Base-by-base conservation (phyloP, 2,113 vertebrate genomes). In the Dolichotis patagonum region DNA sequence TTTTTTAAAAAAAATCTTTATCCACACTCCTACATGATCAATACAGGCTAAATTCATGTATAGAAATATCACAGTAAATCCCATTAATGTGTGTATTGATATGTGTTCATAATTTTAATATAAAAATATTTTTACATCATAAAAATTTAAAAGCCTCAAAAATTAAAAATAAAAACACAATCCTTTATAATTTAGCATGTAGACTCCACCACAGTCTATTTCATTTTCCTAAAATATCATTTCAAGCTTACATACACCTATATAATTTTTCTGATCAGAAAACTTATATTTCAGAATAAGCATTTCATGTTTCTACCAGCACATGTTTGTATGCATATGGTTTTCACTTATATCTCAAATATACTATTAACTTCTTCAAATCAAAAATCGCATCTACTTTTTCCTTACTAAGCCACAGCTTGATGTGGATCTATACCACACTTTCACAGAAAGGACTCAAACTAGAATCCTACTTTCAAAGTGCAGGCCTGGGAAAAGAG, bases 381-480 rank as follows among this genome's bases (percentile, higher is more conserved):
- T 82, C 7, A 92, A 26, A 43, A 12, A 56, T 80, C 52, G 41
- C 2, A 28, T 80, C 41, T 43, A 71, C 52, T 69, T 93, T 96
- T 87, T 69, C 38, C 20, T 84, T 75, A 67, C 38, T 63, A 1
- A 84, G 20, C 46, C 73, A 86, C 16, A 69, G 60, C 24, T 81
- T 87, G 56, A n/a, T 28, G 11, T 49, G 9, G 12, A 71, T 86
- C 81, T 54, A 38, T 54, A 71, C 28, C n/a, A 90, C 90, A 87
- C 49, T 85, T 87, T 32, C 3, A 69, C n/a, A 26, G 52, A 58
- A 56, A 2, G 38, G 20, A 83, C 62, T 96, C 81, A 90, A 84
- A 89, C 46, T 54, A 54, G 46, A 81, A 96, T 93, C 20, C 63
- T 90, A 91, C 43, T 96, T 95, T 96, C 89, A 94, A 92, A 90